These are phyloP conservation scores for Bothrops jararaca DNA, from an alignment of 2,113 vertebrate species.

Conservation along the genomic window DNA sequence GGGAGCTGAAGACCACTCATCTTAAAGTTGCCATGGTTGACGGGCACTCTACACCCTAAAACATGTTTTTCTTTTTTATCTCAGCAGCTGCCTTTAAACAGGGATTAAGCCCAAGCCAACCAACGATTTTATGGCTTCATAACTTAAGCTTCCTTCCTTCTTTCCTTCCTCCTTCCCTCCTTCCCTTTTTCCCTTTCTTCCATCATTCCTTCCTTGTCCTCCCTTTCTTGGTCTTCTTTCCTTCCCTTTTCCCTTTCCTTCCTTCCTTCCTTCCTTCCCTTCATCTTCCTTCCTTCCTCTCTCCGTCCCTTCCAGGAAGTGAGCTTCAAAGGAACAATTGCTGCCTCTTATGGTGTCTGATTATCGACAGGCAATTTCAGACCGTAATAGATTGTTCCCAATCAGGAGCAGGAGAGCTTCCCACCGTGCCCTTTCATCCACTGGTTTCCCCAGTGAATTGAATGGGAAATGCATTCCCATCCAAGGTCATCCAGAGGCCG, in stretches of 20 bases:
- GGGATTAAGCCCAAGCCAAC: too few relatives aligned
- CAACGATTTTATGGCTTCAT: too few relatives aligned
- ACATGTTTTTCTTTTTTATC: too few relatives aligned
- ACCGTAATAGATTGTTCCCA: background rate
- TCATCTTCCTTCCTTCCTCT: background rate
- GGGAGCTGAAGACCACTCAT: too few relatives aligned
- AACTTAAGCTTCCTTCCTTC: too few relatives aligned
- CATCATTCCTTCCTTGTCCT: background rate
- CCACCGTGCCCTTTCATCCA: background rate
- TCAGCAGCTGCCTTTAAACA: too few relatives aligned
- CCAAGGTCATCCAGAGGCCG: conserved; percentile 56
- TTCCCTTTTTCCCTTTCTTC: accelerated
- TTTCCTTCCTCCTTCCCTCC: too few relatives aligned
- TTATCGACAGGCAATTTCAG: background rate
- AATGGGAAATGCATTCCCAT: background rate
- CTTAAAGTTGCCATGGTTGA: too few relatives aligned
- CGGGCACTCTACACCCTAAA: too few relatives aligned
- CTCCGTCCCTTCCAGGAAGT: background rate
- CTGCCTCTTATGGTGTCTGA: background rate
- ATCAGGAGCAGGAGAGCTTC: background rate
- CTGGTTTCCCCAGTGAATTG: too few relatives aligned
- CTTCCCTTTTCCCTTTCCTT: background rate
- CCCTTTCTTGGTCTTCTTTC: background rate
- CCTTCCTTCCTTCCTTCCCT: background rate
- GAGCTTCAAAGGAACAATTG: background rate